Evolutionary conservation across 2,888 invertebrate species (phyloP).

Genomic region (Acleris emargana): DNA sequence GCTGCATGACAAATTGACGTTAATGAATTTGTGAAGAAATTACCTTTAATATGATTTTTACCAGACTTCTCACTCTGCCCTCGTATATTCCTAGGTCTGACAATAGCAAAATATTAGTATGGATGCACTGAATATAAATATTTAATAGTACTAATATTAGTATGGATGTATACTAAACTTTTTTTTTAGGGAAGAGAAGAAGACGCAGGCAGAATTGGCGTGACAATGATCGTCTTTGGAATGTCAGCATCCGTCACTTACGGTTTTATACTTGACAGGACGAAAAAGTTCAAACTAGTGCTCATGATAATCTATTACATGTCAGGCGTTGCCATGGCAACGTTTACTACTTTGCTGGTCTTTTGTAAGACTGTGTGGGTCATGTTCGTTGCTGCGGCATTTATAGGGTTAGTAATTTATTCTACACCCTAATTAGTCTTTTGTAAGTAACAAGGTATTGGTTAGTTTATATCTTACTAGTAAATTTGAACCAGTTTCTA

Average conservation of each 20-base stretch:
- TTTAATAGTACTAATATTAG: too few relatives aligned
- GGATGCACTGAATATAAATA: too few relatives aligned
- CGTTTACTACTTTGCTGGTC: constrained; percentile 81
- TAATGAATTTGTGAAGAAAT: too few relatives aligned
- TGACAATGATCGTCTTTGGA: constrained; percentile 85
- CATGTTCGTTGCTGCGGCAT: constrained; percentile 81
- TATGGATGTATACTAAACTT: neutral
- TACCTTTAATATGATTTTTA: too few relatives aligned
- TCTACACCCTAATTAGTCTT: neutral
- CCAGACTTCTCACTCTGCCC: too few relatives aligned
- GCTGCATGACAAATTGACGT: too few relatives aligned
- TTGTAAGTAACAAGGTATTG: too few relatives aligned
- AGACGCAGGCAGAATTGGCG: constrained; percentile 85
- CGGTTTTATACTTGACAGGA: constrained; percentile 86
- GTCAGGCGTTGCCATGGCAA: constrained; percentile 84
- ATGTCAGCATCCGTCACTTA: constrained; percentile 86
- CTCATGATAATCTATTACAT: constrained; percentile 80
- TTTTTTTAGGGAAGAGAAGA: constrained; percentile 67
- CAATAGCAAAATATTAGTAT: too few relatives aligned
- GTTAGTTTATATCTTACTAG: too few relatives aligned
- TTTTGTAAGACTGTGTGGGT: constrained; percentile 48
- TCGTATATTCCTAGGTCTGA: too few relatives aligned
- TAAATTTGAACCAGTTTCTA: too few relatives aligned
- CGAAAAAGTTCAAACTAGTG: constrained; percentile 86
- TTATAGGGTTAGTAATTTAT: constrained; percentile 75